Evolutionary conservation across 2,113 vertebrate genomes (phyloP), one percentile per base, ranked within the genome.

Genomic region (Ceyx margarethae): DNA sequence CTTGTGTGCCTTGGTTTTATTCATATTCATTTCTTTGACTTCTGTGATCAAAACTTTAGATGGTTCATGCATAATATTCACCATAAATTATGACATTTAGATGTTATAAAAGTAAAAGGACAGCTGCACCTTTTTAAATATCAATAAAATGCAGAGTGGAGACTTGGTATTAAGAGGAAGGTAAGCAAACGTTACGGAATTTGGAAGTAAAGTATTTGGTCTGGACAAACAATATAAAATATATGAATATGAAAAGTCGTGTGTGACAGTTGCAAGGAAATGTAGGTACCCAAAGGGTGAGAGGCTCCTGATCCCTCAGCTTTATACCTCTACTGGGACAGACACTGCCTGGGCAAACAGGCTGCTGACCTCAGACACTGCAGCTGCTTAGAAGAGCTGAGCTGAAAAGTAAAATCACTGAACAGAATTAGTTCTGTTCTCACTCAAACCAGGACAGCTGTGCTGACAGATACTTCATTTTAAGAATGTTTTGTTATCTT

Each of bases 101-200:
- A 29, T 62, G 48, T 85, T 92, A 81, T 56, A 94, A 45, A 96
- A 92, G 35, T 37, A 13, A 68, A 92, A 95, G 14, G 37, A 91
- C 71, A 93, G 53, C 54, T 77, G 17, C 28, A 79, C n/a, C 74
- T 92, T 75, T 83, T 83, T 42, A 91, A 90, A 95, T 89, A 37
- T 71, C 90, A 88, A 28, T 81, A 64, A 42, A 85, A 82, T 71
- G 61, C 31, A 81, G 37, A 72, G 22, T 66, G 62, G 64, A 91
- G 56, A 37, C 67, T 62, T 90, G 50, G 16, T 82, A 50, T 62
- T 91, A 62, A 87, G 66, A 14, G 5, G 10, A 28, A 89, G 11
- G 11, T 84, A 93, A 90, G 66, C 28, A 91, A 91, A 75, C 77
- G 17, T 83, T 95, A 78, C 6, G 66, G 82, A 91, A 85, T 42